A percentile compares a stretch with the other conserved stretches of the same genome.
These are phyloP conservation scores for Mormyrus lacerda DNA, from an alignment of 2,113 vertebrate species.

Conservation along the genomic window DNA sequence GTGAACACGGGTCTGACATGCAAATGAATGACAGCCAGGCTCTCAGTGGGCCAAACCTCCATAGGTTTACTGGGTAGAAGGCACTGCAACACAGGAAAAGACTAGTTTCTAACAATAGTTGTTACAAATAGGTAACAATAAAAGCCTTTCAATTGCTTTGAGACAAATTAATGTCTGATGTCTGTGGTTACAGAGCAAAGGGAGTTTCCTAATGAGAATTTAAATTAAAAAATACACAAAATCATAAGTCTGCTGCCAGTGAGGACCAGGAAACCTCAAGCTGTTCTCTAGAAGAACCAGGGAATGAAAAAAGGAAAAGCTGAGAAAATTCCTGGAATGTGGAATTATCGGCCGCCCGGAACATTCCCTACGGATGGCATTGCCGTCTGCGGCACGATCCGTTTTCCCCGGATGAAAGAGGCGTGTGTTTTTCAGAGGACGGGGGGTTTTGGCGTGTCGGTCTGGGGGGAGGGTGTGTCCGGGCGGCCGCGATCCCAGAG, in stretches of 20 bases:
- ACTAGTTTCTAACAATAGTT: background rate
- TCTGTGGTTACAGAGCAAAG: background rate
- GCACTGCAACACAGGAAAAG: background rate
- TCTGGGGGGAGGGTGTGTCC: slow-evolving; percentile 23
- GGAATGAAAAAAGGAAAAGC: background rate
- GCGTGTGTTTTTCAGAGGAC: background rate
- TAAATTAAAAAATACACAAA: background rate
- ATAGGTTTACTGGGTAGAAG: background rate
- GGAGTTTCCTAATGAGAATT: background rate
- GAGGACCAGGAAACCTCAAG: background rate
- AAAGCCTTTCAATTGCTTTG: background rate
- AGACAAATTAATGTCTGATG: background rate
- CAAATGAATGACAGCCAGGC: background rate
- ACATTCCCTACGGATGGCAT: background rate
- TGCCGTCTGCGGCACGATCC: background rate
- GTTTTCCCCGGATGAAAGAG: background rate
- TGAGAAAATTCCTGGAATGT: slow-evolving; percentile 4
- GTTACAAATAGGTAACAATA: background rate
- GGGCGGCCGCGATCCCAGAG: slow-evolving; percentile 24
- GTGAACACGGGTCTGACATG: background rate
- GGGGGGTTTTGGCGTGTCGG: background rate
- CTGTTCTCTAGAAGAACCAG: background rate
- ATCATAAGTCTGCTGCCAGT: background rate
- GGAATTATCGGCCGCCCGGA: background rate
- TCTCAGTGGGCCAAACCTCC: background rate